phyloP scores from a whole-genome alignment of 2,113 vertebrate species.

The Bombycilla garrulus region DNA sequence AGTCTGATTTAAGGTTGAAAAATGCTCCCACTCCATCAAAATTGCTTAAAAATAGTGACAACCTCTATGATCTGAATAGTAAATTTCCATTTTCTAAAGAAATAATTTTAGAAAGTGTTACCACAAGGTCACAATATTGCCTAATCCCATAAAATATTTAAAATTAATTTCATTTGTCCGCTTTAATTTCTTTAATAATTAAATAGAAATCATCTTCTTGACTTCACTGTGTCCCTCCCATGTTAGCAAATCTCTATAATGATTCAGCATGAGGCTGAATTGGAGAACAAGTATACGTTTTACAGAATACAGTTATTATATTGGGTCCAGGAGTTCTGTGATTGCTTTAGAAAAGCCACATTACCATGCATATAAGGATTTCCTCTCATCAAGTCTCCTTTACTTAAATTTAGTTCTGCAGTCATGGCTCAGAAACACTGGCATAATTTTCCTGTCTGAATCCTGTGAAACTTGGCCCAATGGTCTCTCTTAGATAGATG shows the following conservation, averaged over 20 bases:
- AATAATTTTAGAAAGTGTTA: background rate
- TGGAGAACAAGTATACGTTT: background rate
- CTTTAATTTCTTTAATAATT: conserved; percentile 41
- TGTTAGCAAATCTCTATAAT: background rate
- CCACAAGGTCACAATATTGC: background rate
- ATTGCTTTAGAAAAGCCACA: background rate
- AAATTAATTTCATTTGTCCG: conserved; percentile 39
- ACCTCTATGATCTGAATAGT: background rate
- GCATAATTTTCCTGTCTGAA: background rate
- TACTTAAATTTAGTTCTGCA: background rate
- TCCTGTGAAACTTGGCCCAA: background rate
- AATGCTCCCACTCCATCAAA: background rate
- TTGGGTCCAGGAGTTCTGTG: background rate
- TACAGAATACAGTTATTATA: background rate
- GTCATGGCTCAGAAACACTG: background rate
- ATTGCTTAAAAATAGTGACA: background rate
- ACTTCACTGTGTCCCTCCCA: background rate
- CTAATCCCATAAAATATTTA: conserved; percentile 36
- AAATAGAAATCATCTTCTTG: background rate
- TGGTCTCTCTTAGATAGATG: background rate
- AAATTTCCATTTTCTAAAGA: background rate
- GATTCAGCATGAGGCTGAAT: background rate
- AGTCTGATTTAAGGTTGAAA: background rate
- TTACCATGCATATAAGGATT: background rate
- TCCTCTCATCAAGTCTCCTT: background rate